phyloP scores from a whole-genome alignment of 2,888 invertebrate genomes.

The Meloe dianella region DNA sequence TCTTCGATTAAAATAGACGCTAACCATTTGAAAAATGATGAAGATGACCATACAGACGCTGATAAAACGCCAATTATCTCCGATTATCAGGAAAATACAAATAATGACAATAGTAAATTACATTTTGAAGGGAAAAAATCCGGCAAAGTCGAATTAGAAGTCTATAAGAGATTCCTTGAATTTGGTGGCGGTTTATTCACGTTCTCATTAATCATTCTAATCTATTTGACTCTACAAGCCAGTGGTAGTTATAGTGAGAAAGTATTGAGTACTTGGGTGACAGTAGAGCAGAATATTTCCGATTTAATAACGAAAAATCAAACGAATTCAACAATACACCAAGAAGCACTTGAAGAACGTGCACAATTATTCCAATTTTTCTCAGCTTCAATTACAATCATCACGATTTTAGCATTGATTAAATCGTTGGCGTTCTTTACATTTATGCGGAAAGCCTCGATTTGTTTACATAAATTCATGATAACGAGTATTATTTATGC shows the following conservation, averaged over 20 bases:
- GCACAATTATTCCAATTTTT: slow-evolving; percentile 21
- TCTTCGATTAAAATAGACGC: slow-evolving; percentile 54
- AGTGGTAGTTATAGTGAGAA: slow-evolving; percentile 26
- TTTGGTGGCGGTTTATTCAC: slow-evolving; percentile 41
- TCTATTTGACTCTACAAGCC: slow-evolving; percentile 39
- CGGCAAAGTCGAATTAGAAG: slow-evolving; percentile 39
- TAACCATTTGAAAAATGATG: slow-evolving; percentile 54
- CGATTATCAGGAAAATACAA: background rate
- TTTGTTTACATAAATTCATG: slow-evolving; percentile 49
- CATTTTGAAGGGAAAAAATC: slow-evolving; percentile 42
- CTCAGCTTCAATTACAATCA: slow-evolving; percentile 41
- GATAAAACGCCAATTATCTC: background rate
- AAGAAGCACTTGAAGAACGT: slow-evolving; percentile 10
- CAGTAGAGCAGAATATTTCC: slow-evolving; percentile 27
- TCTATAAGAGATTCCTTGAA: slow-evolving; percentile 44
- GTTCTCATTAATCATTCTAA: slow-evolving; percentile 34
- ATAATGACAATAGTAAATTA: slow-evolving; percentile 16
- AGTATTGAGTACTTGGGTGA: slow-evolving; percentile 29
- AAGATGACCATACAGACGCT: background rate
- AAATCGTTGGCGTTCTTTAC: slow-evolving; percentile 41
- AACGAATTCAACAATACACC: slow-evolving; percentile 19
- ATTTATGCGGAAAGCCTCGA: slow-evolving; percentile 42
- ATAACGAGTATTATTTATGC: slow-evolving; percentile 41
- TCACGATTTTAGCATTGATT: slow-evolving; percentile 41
- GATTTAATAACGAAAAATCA: slow-evolving; percentile 18